Conservation (phyloP, 2,113 vertebrate species). For the Phasianus colchicus region DNA sequence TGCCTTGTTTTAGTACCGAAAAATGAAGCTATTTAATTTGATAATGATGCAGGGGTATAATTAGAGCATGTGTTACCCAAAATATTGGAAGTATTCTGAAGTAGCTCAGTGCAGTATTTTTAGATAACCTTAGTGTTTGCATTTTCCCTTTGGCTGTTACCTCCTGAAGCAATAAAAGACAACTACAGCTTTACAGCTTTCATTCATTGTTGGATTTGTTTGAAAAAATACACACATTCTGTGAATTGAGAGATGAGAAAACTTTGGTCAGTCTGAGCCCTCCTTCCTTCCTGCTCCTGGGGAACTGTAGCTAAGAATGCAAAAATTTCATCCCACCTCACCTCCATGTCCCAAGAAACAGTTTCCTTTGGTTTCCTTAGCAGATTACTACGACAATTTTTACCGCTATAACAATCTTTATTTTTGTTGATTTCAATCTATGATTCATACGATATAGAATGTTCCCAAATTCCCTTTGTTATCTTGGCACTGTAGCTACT, state of each 20-base stretch:
- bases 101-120: conserved; percentile 58
- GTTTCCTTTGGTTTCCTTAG: neutral
- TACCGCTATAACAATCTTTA: neutral
- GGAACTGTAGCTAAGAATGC: neutral
- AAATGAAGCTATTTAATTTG: conserved; percentile 30
- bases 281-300: neutral
- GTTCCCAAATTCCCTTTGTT: neutral
- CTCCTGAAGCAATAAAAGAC: neutral
- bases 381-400: neutral
- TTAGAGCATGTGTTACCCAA: conserved; percentile 47
- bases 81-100: conserved; percentile 46
- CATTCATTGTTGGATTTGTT: neutral
- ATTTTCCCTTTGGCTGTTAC: conserved; percentile 13
- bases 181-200: neutral
- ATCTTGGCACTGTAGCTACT: neutral
- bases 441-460: neutral
- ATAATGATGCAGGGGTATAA: conserved; percentile 17
- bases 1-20: conserved; percentile 42
- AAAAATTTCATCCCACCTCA: neutral
- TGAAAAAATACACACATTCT: neutral
- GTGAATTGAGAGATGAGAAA: neutral
- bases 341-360: neutral
- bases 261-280: neutral
- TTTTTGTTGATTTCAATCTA: neutral
- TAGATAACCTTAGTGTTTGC: conserved; percentile 48